Base-by-base conservation (phyloP, 2,888 invertebrate species). In the Eucera pruinosa region DNA sequence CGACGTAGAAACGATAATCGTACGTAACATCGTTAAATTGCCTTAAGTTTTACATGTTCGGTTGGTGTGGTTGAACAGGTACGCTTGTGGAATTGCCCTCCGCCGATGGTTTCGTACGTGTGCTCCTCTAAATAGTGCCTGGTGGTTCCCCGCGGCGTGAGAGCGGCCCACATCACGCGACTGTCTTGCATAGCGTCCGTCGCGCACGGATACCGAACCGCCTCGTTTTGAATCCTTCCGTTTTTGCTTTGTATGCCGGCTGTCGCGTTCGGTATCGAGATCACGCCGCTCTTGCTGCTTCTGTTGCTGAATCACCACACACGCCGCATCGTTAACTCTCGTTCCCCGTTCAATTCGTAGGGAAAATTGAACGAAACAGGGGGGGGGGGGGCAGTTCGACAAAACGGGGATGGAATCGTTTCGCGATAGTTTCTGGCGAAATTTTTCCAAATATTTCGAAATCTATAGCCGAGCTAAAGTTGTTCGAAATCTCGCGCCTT, bases 91-190 rank as follows among this genome's bases (percentile, higher is more conserved):
- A 83, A 85, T 41, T 87, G 85, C 55, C 86, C 88, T 69, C 87
- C 85, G 65, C 88, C 91, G 71, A 92, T 91, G 0, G 91, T 91
- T 85, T 92, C 92, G 69, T 92, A 91, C 18, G 91, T 91, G 60
- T 92, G 91, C 48, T 92, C 92, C 71, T 92, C 92, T 57, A 92
- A 81, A 77, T 92, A 96, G 91, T 97, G 97, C 25, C 96, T 94
- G 0, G 97, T 97, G 15, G 96, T 97, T 62, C 94, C 94, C 23
- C 96, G 94, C 0, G 97, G 97, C 0, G 97, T 97, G 11, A 97
- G 92, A 0, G 97, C 96, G 0, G 97, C 97, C 97, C 97, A 97
- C 54, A 96, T 93, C 2, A 96, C 94, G 7, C 96, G 94, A 3
- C 95, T 95, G 89, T 96, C 95, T 15, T 95, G 94, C 23, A 94